Percentiles rank a stretch among this genome's conserved stretches.
Conservation (phyloP, 1,140 invertebrate species). For the Rhopalosiphum maidis region DNA sequence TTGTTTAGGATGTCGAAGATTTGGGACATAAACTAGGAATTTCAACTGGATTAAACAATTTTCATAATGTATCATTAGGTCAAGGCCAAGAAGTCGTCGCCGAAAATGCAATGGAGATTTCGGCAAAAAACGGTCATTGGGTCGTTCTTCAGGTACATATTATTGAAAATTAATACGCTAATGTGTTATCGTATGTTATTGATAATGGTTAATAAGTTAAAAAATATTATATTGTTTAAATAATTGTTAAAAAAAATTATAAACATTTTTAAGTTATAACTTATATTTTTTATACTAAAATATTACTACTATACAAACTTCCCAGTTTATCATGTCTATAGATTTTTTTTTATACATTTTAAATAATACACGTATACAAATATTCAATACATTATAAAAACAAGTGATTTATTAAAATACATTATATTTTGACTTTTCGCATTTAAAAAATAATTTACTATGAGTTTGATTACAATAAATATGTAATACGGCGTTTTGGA, state of each 20-base stretch:
- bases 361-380: background rate
- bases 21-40: conserved; percentile 86
- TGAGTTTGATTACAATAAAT: background rate
- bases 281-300: too few species aligned
- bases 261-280: too few species aligned
- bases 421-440: background rate
- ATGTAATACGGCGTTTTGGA: background rate
- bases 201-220: background rate
- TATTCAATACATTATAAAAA: background rate
- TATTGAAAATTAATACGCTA: background rate
- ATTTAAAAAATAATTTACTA: background rate
- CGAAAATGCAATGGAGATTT: conserved; percentile 88
- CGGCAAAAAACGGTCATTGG: conserved; percentile 90
- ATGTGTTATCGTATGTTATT: too few species aligned
- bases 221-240: background rate
- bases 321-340: background rate
- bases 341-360: background rate
- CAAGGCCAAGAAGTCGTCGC: conserved; percentile 96
- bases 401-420: background rate
- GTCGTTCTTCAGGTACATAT: conserved; percentile 81
- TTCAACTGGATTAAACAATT: conserved; percentile 81
- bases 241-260: background rate
- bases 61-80: conserved; percentile 96
- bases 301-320: background rate
- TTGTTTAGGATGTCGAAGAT: conserved; percentile 80